Conservation (phyloP, 2,888 invertebrate genomes). For the Taphrorychus bicolor region DNA sequence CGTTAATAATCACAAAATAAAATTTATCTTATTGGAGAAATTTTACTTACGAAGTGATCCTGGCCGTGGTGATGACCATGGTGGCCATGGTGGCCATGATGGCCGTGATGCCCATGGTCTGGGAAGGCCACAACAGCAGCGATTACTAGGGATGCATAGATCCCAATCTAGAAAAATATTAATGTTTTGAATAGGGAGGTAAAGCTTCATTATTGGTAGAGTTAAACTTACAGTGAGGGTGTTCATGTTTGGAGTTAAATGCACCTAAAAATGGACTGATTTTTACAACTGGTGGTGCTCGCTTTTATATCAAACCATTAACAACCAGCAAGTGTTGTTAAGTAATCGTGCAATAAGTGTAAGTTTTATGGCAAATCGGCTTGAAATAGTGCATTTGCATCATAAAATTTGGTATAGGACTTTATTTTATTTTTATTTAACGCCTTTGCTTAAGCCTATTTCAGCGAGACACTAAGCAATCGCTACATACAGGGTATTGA, state of each 20-base stretch:
- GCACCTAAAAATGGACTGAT: slow-evolving; percentile 16
- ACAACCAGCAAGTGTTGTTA: slow-evolving; percentile 13
- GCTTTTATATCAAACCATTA: slow-evolving; percentile 22
- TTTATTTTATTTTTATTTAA: slow-evolving; percentile 3
- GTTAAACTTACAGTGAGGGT: slow-evolving; percentile 21
- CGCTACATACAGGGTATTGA: too few species aligned
- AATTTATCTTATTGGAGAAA: not conserved
- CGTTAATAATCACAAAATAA: too few species aligned
- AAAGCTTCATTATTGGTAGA: not conserved
- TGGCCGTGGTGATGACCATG: slow-evolving; percentile 1
- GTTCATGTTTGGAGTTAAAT: slow-evolving; percentile 23
- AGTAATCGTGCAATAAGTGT: not conserved
- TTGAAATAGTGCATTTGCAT: slow-evolving; percentile 6
- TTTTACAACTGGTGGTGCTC: not conserved
- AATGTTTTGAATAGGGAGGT: not conserved
- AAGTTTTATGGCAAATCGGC: slow-evolving; percentile 1
- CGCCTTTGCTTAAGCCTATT: too few species aligned
- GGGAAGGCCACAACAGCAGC: slow-evolving; percentile 32
- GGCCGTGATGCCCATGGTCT: slow-evolving; percentile 29
- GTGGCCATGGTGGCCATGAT: slow-evolving; percentile 22
- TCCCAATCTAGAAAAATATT: slow-evolving; percentile 5
- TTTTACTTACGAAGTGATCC: not conserved
- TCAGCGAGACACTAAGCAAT: too few species aligned
- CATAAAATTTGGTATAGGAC: slow-evolving; percentile 6
- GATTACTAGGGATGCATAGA: slow-evolving; percentile 29